A percentile compares a stretch with the other conserved stretches of the same genome.
phyloP scores from a whole-genome alignment of 1,140 invertebrate species.

The Drosophila prosaltans region DNA sequence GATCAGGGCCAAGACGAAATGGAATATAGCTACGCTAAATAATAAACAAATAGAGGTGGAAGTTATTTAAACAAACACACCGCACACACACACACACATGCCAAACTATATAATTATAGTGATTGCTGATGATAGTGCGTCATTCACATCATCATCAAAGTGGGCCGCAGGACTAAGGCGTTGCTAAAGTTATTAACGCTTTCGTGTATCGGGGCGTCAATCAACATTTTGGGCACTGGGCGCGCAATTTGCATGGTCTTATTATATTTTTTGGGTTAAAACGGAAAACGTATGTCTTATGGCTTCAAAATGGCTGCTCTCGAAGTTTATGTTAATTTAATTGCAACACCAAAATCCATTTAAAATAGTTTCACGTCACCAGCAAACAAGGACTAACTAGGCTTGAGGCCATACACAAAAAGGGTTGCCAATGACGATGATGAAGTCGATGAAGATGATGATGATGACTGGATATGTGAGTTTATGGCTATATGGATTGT shows the following conservation, averaged over 20 bases:
- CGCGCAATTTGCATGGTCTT: slow-evolving; percentile 58
- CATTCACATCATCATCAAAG: slow-evolving; percentile 70
- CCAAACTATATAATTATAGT: slow-evolving; percentile 65
- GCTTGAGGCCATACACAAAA: slow-evolving; percentile 12
- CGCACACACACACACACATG: slow-evolving; percentile 27
- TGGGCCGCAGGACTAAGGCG: slow-evolving; percentile 72
- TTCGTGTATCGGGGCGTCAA: slow-evolving; percentile 71
- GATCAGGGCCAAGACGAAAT: background rate
- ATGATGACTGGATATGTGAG: slow-evolving; percentile 10
- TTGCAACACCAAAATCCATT: slow-evolving; percentile 75
- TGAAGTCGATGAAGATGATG: slow-evolving; percentile 38
- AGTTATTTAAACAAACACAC: slow-evolving; percentile 62
- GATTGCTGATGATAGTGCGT: slow-evolving; percentile 64
- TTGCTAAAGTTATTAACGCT: slow-evolving; percentile 81
- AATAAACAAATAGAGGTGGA: slow-evolving; percentile 66
- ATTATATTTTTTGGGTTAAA: slow-evolving; percentile 60
- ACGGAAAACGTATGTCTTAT: slow-evolving; percentile 42
- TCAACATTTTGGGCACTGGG: slow-evolving; percentile 56
- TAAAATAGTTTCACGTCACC: slow-evolving; percentile 77
- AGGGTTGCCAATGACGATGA: slow-evolving; percentile 11
- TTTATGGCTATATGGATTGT: slow-evolving; percentile 43
- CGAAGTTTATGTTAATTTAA: slow-evolving; percentile 79
- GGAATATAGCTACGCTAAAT: slow-evolving; percentile 48
- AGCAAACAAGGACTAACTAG: slow-evolving; percentile 16
- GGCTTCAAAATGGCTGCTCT: slow-evolving; percentile 45